phyloP scores from a whole-genome alignment of 2,888 invertebrate genomes.

The Lochmaea capreae region DNA sequence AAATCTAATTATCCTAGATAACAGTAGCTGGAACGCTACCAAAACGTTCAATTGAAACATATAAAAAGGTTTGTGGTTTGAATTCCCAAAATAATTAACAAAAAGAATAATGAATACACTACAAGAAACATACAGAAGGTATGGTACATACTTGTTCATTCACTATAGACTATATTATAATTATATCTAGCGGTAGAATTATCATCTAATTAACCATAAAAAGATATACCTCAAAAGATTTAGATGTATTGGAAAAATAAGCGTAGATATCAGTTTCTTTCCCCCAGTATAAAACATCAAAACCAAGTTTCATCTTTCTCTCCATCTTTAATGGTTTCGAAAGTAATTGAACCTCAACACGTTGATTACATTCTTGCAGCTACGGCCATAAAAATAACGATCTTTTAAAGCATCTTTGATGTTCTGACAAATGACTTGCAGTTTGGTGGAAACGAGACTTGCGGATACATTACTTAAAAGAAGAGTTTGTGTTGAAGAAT shows the following conservation, averaged over 20 bases:
- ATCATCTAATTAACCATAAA: neutral
- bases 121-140: too few relatives aligned
- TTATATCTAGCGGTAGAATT: neutral
- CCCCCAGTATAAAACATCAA: neutral
- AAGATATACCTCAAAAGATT: neutral
- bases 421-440: conserved; percentile 17
- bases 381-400: conserved; percentile 16
- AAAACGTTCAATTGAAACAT: too few relatives aligned
- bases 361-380: conserved; percentile 19
- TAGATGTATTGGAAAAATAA: neutral
- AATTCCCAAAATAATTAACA: too few relatives aligned
- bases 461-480: neutral
- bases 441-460: conserved; percentile 1
- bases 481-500: neutral
- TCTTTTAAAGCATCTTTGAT: conserved; percentile 18
- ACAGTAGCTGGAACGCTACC: too few relatives aligned
- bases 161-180: too few relatives aligned
- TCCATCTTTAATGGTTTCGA: conserved; percentile 7
- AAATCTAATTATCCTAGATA: too few relatives aligned
- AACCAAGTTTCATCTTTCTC: neutral
- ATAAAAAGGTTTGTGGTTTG: too few relatives aligned
- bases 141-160: too few relatives aligned
- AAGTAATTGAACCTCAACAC: conserved; percentile 17
- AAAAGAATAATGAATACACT: too few relatives aligned
- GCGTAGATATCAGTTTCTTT: neutral